Evolutionary conservation across 2,888 invertebrate genomes (phyloP).

Genomic region (Troides helena): DNA sequence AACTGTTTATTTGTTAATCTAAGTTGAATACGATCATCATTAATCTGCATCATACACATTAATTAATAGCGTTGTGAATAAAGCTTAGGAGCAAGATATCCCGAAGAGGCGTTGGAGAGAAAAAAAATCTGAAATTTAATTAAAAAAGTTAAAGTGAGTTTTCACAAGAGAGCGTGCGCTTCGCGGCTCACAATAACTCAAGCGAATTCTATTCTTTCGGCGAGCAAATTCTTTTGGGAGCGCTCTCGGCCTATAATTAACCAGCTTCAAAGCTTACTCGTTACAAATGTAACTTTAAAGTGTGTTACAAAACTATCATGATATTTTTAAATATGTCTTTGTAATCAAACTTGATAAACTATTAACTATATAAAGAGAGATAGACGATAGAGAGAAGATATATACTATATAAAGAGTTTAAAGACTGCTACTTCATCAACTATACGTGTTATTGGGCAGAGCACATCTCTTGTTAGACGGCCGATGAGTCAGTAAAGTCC

Average conservation of each 20-base stretch:
- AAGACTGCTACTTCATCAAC: no score
- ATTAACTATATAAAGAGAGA: no score
- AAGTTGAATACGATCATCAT: slow-evolving; percentile 43
- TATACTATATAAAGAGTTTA: no score
- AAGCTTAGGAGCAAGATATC: slow-evolving; percentile 64
- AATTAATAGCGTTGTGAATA: slow-evolving; percentile 77
- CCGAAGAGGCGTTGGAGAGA: slow-evolving; percentile 46
- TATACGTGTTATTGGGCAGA: no score
- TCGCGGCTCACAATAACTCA: slow-evolving; percentile 67
- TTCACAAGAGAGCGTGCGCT: slow-evolving; percentile 70
- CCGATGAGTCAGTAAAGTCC: no score
- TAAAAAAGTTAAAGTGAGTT: slow-evolving; percentile 80
- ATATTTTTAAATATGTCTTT: slow-evolving; percentile 1
- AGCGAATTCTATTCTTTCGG: slow-evolving; percentile 62
- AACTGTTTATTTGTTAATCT: background rate
- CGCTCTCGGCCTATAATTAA: slow-evolving; percentile 49
- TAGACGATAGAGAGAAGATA: no score
- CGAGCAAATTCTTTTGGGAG: slow-evolving; percentile 50
- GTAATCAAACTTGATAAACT: background rate
- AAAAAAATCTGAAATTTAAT: slow-evolving; percentile 77
- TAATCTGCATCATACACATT: slow-evolving; percentile 63
- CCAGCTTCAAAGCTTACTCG: slow-evolving; percentile 40
- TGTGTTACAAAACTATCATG: slow-evolving; percentile 5
- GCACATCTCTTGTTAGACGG: no score
- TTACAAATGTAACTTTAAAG: slow-evolving; percentile 25